Base-by-base conservation (phyloP, 2,113 vertebrate species). In the Triplophysa rosa region DNA sequence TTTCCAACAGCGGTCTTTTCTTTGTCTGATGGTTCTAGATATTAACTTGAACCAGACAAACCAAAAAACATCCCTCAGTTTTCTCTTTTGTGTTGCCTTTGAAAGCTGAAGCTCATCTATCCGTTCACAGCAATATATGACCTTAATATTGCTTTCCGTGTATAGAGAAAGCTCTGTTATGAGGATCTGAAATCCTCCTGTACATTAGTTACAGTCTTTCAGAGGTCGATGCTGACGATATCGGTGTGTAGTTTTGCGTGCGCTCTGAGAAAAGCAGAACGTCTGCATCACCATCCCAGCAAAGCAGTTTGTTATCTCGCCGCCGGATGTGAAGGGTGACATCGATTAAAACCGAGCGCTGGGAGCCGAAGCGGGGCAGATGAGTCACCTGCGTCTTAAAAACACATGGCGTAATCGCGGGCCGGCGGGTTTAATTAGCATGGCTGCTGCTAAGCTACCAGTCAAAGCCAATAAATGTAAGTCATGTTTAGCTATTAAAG, bases 401-500 rank as follows among this genome's bases (percentile, higher is more conserved):
- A 86, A 52, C 73, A 74, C 70, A 76, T 83, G 59, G 73, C 70
- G 75, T 88, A 85, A 84, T 82, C 79, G 80, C 66, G 70, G 79
- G 66, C 52, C 62, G 45, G 71, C 52, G n/a, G 65, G 63, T 78
- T 80, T 78, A 63, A 79, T 82, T 84, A 84, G 72, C 78, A 83
- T 72, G 78, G 80, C 80, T 68, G 26, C 65, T 19, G 66, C 73
- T 80, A 65, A 83, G 78, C 81, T 75, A 82, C 61, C 79, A 86
- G 83, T 87, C 81, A 86, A 84, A 84, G 85, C 82, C 81, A 85
- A 82, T 88, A 78, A 84, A 83, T 83, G 77, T 81, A 82, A 85
- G 78, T 86, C 65, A 63, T 87, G 80, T 91, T 90, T 86, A 78
- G 67, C 84, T 88, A 78, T 83, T 82, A 81, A 81, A 88, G 82